Percentiles rank a stretch among this genome's conserved stretches.
Evolutionary conservation across 2,113 vertebrate species (phyloP).

Genomic region (Hystrix cristata): DNA sequence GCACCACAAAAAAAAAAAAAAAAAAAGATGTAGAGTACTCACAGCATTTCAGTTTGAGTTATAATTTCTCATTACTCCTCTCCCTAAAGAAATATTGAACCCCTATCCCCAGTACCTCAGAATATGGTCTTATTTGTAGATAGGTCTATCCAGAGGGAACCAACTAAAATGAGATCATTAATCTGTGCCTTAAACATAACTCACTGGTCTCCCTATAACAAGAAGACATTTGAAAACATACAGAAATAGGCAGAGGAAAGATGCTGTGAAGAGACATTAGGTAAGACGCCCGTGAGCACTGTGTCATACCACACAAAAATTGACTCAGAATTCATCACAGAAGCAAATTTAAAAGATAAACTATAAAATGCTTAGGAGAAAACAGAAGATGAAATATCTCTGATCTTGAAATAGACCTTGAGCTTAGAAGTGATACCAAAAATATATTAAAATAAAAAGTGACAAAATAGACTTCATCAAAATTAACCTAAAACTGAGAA

Average conservation of each 20-base stretch:
- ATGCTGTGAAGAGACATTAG: not conserved
- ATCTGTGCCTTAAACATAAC: not conserved
- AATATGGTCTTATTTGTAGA: not conserved
- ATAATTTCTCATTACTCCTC: no score
- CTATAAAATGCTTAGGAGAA: not conserved
- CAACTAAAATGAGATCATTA: not conserved
- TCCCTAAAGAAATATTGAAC: no score
- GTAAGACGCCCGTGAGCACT: not conserved
- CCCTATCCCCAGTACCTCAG: no score
- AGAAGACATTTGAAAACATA: not conserved
- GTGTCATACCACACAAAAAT: not conserved
- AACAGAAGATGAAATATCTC: not conserved
- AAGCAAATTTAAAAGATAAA: not conserved
- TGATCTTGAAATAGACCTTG: not conserved
- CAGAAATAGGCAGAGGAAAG: not conserved
- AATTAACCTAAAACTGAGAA: not conserved
- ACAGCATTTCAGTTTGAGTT: not conserved
- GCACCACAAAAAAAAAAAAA: not conserved
- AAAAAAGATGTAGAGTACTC: not conserved
- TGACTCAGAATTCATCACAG: not conserved
- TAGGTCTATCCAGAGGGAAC: not conserved
- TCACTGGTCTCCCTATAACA: not conserved
- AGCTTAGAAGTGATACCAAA: not conserved
- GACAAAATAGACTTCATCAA: not conserved
- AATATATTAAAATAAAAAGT: not conserved